Percentiles rank a stretch among this genome's conserved stretches.
Conservation (phyloP, 2,113 vertebrate genomes). For the Amphilophus citrinellus region DNA sequence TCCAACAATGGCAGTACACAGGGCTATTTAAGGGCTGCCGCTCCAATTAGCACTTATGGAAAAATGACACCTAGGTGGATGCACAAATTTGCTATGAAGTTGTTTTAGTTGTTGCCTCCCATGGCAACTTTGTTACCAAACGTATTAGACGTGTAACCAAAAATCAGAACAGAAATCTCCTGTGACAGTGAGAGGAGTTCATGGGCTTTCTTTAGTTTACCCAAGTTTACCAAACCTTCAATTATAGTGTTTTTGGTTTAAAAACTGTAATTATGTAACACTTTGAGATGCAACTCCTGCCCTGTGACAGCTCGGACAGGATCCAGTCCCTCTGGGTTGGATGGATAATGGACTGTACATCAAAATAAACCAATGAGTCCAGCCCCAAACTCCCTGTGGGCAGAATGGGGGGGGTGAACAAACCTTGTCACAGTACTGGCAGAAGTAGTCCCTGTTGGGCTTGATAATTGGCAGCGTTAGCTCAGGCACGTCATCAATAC, state of each 20-base stretch:
- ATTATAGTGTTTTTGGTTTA: neutral
- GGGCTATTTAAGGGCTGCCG: neutral
- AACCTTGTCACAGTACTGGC: slow-evolving; percentile 99
- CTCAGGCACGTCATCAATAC: slow-evolving; percentile 97
- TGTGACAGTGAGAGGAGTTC: neutral
- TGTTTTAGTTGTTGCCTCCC: neutral
- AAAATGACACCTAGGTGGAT: neutral
- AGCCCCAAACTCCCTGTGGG: neutral
- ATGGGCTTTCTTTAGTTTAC: too few species aligned
- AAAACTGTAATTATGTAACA: neutral
- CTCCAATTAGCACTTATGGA: neutral
- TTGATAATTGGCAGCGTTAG: slow-evolving; percentile 98
- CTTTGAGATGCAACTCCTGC: neutral
- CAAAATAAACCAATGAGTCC: neutral
- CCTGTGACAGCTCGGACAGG: neutral
- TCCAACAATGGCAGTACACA: neutral
- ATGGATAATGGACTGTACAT: neutral
- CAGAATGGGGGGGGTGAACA: neutral
- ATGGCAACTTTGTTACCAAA: neutral
- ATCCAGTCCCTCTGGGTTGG: neutral
- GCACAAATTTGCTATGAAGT: neutral
- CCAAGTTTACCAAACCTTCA: neutral
- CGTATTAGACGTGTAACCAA: neutral
- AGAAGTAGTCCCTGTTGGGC: slow-evolving; percentile 98
- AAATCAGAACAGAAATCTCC: neutral